Evolutionary conservation across 2,888 invertebrate species (phyloP), one percentile per base, ranked within the genome.

Genomic region (Hemistola chrysoprasaria): DNA sequence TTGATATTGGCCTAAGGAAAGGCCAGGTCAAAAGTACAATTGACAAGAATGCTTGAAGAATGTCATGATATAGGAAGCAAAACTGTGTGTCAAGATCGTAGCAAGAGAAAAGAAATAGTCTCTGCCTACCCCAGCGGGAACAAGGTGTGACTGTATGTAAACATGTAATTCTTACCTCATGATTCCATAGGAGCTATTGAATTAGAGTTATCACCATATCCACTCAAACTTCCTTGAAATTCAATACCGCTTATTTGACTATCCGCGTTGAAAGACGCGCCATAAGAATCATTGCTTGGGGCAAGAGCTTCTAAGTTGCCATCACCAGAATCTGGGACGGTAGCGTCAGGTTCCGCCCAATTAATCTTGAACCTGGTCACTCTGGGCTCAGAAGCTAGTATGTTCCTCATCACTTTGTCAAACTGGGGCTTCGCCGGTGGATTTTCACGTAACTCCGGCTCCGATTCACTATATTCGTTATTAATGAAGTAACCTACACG

Each of bases 401-500:
- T 95, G 78, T 95, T 96, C 55, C 96, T 90, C 26, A 92, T 90
- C 7, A 98, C 96, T 90, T 98, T 98, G 67, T 98, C 97, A 78
- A 98, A 98, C 50, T 95, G 93, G 1, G 99, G 98, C 47, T 94
- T 94, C 3, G 96, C 90, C 5, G 99, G 99, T 2, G 98, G 97
- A 76, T 97, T 98, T 76, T 99, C 98, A 32, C 95, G 92, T 55
- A 99, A 83, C 68, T 99, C 98, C 0, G 95, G 95, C 62, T 98
- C 98, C 2, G 91, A 92, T 64, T 97, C 97, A 5, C 90, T 92
- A 71, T 99, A 99, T 72, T 98, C 98, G 70, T 98, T 99, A 71
- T 98, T 98, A 40, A 99, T 98, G 73, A 98, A 99, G 78, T 99
- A 99, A 1, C 99, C 99, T 1, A 99, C 98, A 45, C 99, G 91